A percentile compares a stretch with the other conserved stretches of the same genome.
Conservation (phyloP, 2,888 invertebrate species). For the Brachylomia viminalis region DNA sequence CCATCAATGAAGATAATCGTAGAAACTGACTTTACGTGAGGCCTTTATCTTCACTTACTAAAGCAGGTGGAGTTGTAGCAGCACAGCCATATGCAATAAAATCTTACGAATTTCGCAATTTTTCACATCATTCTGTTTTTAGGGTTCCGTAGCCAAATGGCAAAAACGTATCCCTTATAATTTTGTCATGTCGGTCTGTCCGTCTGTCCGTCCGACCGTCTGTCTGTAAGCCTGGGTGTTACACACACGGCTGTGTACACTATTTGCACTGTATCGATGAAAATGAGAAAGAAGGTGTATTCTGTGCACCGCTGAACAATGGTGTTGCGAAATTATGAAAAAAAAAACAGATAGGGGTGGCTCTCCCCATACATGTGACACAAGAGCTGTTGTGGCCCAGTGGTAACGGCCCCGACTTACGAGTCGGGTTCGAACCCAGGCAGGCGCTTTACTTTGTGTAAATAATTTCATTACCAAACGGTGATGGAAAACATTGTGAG, state of each 20-base stretch:
- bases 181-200: not conserved
- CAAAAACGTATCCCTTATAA: not conserved
- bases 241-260: not conserved
- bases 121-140: not conserved
- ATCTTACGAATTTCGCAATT: not conserved
- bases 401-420: not conserved
- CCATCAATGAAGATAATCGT: not conserved
- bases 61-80: not conserved
- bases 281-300: not conserved
- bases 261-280: not conserved
- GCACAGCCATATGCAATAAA: not conserved
- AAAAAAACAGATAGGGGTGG: not conserved
- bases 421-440: not conserved
- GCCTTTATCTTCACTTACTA: slow-evolving; percentile 5
- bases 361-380: not conserved
- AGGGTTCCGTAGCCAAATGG: not conserved
- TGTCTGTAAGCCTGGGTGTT: too few species aligned
- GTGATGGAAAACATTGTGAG: not conserved
- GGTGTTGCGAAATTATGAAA: not conserved
- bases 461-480: not conserved
- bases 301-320: too few species aligned
- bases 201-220: not conserved
- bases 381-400: not conserved
- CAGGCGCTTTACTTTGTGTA: not conserved
- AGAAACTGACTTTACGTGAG: not conserved